These are phyloP conservation scores for Hippotragus niger DNA, from an alignment of 2,113 vertebrate species.

Conservation along the genomic window DNA sequence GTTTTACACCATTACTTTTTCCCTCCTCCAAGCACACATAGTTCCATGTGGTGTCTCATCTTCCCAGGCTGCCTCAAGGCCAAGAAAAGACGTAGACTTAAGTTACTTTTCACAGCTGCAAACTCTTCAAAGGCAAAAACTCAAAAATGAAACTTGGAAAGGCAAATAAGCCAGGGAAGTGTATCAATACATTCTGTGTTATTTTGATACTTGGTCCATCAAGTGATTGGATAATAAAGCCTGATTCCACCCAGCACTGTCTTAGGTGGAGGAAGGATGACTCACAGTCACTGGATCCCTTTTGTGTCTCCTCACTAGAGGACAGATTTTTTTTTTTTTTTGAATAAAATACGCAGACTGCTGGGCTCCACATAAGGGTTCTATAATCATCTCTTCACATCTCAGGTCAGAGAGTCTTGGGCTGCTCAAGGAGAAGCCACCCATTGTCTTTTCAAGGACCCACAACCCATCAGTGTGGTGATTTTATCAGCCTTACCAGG, in stretches of 20 bases:
- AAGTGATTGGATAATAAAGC: not conserved
- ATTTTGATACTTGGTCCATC: not conserved
- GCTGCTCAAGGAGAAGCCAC: not conserved
- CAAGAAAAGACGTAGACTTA: slow-evolving; percentile 27
- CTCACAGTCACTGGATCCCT: not conserved
- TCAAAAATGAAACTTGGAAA: not conserved
- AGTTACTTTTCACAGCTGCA: not conserved
- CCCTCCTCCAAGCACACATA: not conserved
- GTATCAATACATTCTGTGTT: not conserved
- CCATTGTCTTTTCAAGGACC: not conserved
- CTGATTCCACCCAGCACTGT: not conserved
- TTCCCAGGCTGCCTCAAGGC: slow-evolving; percentile 30
- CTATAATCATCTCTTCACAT: not conserved
- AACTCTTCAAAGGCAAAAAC: slow-evolving; percentile 1
- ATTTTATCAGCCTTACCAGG: not conserved
- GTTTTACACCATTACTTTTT: not conserved
- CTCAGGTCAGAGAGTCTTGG: not conserved
- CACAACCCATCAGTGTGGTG: not conserved
- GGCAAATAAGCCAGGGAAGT: not conserved
- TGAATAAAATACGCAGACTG: not conserved
- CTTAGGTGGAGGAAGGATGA: not conserved
- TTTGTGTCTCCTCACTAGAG: not conserved
- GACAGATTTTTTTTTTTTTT: not conserved
- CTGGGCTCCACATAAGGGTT: not conserved
- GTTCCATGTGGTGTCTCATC: slow-evolving; percentile 6